Conservation (phyloP, 2,113 vertebrate species). For the Peromyscus leucopus region DNA sequence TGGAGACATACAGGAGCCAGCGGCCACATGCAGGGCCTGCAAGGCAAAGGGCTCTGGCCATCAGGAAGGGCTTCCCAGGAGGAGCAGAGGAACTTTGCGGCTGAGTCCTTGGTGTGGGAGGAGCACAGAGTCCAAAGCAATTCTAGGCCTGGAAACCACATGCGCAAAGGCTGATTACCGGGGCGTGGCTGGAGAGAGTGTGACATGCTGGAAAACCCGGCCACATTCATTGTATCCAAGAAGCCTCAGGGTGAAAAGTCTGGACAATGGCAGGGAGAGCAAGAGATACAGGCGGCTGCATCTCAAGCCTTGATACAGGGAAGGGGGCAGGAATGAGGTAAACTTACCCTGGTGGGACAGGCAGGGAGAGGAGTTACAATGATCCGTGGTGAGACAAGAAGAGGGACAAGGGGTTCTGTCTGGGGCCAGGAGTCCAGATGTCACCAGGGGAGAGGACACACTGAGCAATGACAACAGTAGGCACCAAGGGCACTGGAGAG, state of each 20-base stretch:
- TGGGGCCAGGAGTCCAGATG: background rate
- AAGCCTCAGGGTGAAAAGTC: background rate
- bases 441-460: background rate
- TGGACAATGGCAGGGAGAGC: background rate
- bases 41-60: background rate
- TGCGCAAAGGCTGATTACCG: background rate
- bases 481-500: background rate
- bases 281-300: background rate
- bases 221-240: accelerated
- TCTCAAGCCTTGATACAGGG: background rate
- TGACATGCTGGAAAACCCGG: accelerated
- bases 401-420: background rate
- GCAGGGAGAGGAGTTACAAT: accelerated
- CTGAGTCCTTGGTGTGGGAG: background rate
- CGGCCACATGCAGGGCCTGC: too few relatives aligned
- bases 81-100: background rate
- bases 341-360: background rate
- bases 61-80: background rate
- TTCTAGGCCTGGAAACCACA: too few relatives aligned
- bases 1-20: too few relatives aligned
- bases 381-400: background rate
- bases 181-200: accelerated
- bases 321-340: background rate
- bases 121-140: background rate
- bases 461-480: background rate